Base-by-base conservation (phyloP, 2,113 vertebrate genomes). In the Mobula birostris region DNA sequence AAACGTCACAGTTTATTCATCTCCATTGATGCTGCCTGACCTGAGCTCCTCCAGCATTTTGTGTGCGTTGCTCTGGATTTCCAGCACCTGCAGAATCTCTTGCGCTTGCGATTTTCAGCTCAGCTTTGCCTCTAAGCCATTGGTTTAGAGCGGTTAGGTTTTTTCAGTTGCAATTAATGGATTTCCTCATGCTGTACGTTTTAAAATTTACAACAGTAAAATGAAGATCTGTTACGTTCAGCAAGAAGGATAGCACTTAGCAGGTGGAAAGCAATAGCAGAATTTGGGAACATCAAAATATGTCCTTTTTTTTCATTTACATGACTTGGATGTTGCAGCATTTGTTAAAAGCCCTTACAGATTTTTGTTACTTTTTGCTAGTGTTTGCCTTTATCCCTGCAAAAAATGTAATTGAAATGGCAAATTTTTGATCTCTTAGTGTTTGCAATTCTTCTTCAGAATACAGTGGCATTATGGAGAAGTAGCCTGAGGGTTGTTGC, bases 141-240 rank as follows among this genome's bases (percentile, higher is more conserved):
- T 12, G 12, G 11, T 36, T 79, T 36, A 79, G 6, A n/a, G 61
- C 4, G 12, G 27, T n/a, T 48, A 68, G 19, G 72, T 74, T 74
- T 74, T 24, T 66, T 56, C 21, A 56, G 32, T 29, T 11, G 70
- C 27, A 29, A 36, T 21, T 14, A 74, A 21, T 24, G 74, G 14
- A 92, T 68, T 92, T 36, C n/a, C 88, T 92, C 9, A 56, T 48
- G 48, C 68, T 92, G 29, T 93, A 93, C 14, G n/a, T 93, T 36
- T 29, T 21, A 93, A 93, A 27, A 70, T 56, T 72, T 40, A 66
- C 4, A 15, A 48, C 5, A 63, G 14, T n/a, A 90, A 90, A 15
- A 68, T n/a, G 58, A 66, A 88, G 66, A 32, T 17, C 68, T 90
- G 61, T 29, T 61, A 61, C 56, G 27, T 90, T 68, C 32, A 68